These are phyloP conservation scores for Synanthedon tipuliformis DNA, from an alignment of 2,888 invertebrate species.

Conservation along the genomic window DNA sequence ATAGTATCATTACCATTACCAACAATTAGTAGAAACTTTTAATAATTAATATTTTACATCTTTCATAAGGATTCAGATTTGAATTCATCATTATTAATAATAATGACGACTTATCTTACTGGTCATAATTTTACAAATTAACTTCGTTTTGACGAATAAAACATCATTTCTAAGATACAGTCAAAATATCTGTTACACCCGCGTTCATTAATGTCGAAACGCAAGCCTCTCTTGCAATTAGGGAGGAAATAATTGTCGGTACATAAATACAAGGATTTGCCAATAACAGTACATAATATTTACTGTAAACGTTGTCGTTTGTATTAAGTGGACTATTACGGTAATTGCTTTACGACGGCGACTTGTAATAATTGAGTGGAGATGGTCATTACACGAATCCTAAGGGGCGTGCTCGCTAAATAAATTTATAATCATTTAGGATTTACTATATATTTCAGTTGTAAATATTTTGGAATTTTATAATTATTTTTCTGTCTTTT, in stretches of 20 bases:
- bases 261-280: constrained; percentile 48
- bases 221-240: constrained; percentile 51
- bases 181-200: constrained; percentile 64
- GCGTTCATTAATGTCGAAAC: constrained; percentile 61
- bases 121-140: constrained; percentile 7
- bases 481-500: no score
- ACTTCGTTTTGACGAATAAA: constrained; percentile 11
- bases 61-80: no score
- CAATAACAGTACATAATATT: constrained; percentile 51
- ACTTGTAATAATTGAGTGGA: constrained; percentile 34
- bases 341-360: constrained; percentile 49
- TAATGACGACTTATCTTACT: background rate
- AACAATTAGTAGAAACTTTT: background rate
- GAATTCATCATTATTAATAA: no score
- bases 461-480: no score
- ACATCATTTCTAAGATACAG: constrained; percentile 11
- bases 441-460: background rate
- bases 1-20: background rate
- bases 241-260: constrained; percentile 48
- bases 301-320: constrained; percentile 37
- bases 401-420: constrained; percentile 10
- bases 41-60: background rate
- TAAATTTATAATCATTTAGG: background rate
- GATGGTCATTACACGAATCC: constrained; percentile 31
- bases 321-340: constrained; percentile 50